phyloP scores from a whole-genome alignment of 2,797 vertebrate genomes.

The Ctenopoma kingsleyae region DNA sequence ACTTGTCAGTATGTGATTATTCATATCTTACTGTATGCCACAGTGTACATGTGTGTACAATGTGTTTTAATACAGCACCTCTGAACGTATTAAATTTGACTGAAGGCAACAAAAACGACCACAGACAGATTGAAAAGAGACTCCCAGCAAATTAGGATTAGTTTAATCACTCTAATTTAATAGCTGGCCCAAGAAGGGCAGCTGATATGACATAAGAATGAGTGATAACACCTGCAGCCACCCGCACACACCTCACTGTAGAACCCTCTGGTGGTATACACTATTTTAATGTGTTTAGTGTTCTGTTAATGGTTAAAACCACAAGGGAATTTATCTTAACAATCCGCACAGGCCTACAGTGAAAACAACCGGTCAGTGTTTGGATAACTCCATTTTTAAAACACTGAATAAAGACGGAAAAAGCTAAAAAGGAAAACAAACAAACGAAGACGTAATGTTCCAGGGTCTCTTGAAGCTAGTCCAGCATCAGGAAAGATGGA shows the following conservation, averaged over 20 bases:
- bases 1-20: neutral
- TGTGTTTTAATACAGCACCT: neutral
- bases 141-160: neutral
- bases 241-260: neutral
- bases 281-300: neutral
- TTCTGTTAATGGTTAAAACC: conserved; percentile 1
- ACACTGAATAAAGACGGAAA: neutral
- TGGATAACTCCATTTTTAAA: neutral
- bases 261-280: neutral
- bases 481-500: neutral
- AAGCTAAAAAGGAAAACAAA: neutral
- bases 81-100: neutral
- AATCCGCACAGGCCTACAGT: neutral
- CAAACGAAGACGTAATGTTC: neutral
- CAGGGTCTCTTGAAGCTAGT: too few species aligned
- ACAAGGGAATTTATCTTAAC: neutral
- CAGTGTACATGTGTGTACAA: neutral
- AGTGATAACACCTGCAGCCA: neutral
- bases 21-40: neutral
- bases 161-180: neutral
- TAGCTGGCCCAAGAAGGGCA: neutral
- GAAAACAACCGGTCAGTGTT: neutral
- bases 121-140: neutral
- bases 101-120: neutral
- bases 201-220: neutral